Conservation (phyloP, 2,888 invertebrate genomes). For the Synergus gifuensis region DNA sequence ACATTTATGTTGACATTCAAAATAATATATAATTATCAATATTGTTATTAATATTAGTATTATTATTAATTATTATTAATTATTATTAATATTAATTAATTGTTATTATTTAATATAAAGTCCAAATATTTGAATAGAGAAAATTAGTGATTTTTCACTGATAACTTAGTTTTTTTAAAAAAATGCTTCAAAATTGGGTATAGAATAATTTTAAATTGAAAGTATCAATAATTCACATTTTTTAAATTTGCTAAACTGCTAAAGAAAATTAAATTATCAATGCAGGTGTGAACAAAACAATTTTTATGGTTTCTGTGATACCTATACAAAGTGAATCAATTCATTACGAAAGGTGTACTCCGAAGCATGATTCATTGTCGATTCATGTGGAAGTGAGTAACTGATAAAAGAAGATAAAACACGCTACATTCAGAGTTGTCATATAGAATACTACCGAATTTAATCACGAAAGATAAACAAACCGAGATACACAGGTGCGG, state of each 20-base stretch:
- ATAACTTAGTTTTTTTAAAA: too few species aligned
- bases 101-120: too few species aligned
- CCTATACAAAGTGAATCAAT: neutral
- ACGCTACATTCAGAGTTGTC: slow-evolving; percentile 4
- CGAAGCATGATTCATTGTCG: slow-evolving; percentile 58
- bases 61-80: too few species aligned
- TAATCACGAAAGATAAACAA: neutral
- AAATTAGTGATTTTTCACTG: too few species aligned
- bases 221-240: too few species aligned
- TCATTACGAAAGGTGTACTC: slow-evolving; percentile 1
- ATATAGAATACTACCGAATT: slow-evolving; percentile 12
- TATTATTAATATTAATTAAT: too few species aligned
- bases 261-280: neutral
- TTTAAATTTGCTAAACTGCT: neutral
- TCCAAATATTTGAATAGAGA: too few species aligned
- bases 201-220: too few species aligned
- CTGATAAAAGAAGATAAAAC: slow-evolving; percentile 63
- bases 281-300: neutral
- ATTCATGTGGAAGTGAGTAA: slow-evolving; percentile 63
- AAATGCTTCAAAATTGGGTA: too few species aligned
- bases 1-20: too few species aligned
- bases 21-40: too few species aligned
- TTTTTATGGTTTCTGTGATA: neutral
- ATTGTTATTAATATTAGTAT: too few species aligned
- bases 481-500: neutral